Evolutionary conservation across 37 sponge, comb jelly and placozoan genomes (phyloP).

Genomic region (Halisarca cf. caerulea): DNA sequence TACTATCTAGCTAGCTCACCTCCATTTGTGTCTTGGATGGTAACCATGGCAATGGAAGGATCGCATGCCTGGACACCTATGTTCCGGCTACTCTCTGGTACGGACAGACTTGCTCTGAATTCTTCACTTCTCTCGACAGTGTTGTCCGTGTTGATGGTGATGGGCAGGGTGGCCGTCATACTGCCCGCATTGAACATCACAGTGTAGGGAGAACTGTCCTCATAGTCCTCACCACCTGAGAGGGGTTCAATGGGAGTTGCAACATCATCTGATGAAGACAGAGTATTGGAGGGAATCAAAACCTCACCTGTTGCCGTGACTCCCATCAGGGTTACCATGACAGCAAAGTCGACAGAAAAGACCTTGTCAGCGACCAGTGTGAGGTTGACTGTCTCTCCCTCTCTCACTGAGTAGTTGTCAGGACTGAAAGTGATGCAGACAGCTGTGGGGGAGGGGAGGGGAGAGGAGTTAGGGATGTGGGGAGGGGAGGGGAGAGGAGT

Average conservation of each 20-base stretch:
- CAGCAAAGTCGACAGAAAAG: not conserved
- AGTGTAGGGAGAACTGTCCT: not conserved
- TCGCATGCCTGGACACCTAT: not conserved
- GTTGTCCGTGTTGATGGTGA: not conserved
- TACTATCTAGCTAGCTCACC: too few relatives aligned
- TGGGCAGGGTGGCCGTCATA: not conserved
- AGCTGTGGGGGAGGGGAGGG: not conserved
- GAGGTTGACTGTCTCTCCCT: not conserved
- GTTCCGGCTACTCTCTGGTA: not conserved
- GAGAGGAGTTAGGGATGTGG: too few relatives aligned
- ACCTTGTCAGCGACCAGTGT: not conserved
- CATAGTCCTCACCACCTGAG: not conserved
- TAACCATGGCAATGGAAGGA: not conserved
- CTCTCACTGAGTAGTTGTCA: not conserved
- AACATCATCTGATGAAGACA: too few relatives aligned
- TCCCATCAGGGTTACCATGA: not conserved
- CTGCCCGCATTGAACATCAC: conserved; percentile 8
- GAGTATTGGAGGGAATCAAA: too few relatives aligned
- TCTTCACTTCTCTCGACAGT: not conserved
- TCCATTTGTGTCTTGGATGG: not conserved
- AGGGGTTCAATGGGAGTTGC: too few relatives aligned
- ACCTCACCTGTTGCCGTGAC: not conserved
- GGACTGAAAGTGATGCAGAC: not conserved
- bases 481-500: not conserved
- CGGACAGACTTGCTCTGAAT: not conserved